A percentile compares a stretch with the other conserved stretches of the same genome.
Evolutionary conservation across 2,113 vertebrate species (phyloP).

Genomic region (Tetrao urogallus): DNA sequence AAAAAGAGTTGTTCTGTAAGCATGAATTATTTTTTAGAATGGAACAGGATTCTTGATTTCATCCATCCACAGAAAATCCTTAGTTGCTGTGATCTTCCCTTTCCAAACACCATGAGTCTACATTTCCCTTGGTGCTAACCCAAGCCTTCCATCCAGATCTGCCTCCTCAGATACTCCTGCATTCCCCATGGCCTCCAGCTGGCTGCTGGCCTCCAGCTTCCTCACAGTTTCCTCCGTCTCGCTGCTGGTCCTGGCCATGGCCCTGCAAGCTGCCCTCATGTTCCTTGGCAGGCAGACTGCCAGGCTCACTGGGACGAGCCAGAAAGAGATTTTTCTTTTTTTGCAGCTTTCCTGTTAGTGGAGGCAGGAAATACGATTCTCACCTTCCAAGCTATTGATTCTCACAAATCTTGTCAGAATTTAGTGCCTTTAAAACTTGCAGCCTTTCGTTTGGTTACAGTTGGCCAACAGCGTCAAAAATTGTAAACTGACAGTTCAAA

Average conservation of each 20-base stretch:
- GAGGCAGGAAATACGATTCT: not conserved
- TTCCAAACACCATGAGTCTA: fast-evolving
- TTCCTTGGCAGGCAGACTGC: fast-evolving
- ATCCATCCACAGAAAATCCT: not conserved
- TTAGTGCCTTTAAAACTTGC: not conserved
- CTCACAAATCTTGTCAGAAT: not conserved
- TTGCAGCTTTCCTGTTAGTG: not conserved
- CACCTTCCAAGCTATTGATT: not conserved
- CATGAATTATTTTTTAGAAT: not conserved
- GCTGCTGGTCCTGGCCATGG: fast-evolving
- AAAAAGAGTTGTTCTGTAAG: not conserved
- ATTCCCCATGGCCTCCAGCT: not conserved
- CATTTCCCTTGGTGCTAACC: not conserved
- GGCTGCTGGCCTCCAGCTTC: not conserved
- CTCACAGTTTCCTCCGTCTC: not conserved
- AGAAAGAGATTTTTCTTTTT: not conserved
- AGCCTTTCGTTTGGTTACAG: not conserved
- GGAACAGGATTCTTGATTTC: fast-evolving
- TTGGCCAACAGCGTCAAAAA: not conserved
- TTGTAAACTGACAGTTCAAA: not conserved
- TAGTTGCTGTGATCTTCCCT: not conserved
- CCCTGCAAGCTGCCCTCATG: fast-evolving
- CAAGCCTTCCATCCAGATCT: not conserved
- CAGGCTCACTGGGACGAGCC: not conserved
- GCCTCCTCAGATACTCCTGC: not conserved